Percentiles rank a stretch among this genome's conserved stretches.
These are phyloP conservation scores for Thamnophis sirtalis DNA, from an alignment of 2,113 vertebrate species.

Conservation along the genomic window DNA sequence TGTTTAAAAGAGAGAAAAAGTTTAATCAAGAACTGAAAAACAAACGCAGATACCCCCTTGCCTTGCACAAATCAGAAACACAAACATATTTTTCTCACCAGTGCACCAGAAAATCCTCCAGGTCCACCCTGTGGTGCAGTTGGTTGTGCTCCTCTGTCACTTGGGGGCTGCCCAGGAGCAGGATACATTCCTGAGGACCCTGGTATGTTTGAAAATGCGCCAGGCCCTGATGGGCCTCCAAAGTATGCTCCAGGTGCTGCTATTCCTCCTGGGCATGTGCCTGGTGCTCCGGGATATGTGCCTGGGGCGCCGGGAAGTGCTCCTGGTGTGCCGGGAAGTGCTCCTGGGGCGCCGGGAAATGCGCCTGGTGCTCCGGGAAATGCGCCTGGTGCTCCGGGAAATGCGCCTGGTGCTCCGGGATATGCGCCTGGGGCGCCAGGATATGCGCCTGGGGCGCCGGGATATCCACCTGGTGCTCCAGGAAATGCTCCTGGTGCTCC, in stretches of 20 bases:
- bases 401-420: constrained; percentile 10
- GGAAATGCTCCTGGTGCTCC: neutral
- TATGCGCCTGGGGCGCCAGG: neutral
- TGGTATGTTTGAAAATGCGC: neutral
- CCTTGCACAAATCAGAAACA: neutral
- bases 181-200: constrained; percentile 12
- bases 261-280: neutral
- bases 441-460: neutral
- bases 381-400: neutral
- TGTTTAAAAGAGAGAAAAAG: neutral
- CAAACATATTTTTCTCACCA: constrained; percentile 45
- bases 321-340: neutral
- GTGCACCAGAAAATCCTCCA: neutral
- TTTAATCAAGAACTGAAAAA: neutral
- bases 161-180: constrained; percentile 4
- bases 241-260: neutral
- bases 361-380: neutral
- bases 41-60: too few relatives aligned
- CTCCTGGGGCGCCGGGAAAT: neutral
- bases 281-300: neutral
- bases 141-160: neutral
- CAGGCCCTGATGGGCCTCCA: neutral
- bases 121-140: constrained; percentile 4
- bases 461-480: constrained; percentile 7
- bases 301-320: constrained; percentile 11